Conservation (phyloP, 2,888 invertebrate species). For the Stictocephala bisonia region DNA sequence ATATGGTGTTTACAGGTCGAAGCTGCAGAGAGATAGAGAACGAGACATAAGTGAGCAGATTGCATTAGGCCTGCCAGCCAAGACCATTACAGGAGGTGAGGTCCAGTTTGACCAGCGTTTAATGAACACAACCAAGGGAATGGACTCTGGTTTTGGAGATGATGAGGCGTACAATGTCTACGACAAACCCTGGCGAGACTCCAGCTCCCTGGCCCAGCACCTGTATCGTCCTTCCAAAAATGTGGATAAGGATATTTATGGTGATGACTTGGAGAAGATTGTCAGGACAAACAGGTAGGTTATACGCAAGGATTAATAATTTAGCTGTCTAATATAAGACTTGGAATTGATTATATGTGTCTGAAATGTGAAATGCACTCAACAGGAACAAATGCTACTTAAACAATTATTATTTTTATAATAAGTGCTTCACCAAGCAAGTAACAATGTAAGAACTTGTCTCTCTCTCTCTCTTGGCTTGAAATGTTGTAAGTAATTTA, state of each 20-base stretch:
- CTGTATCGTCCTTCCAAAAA: constrained; percentile 91
- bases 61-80: constrained; percentile 94
- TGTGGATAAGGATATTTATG: constrained; percentile 90
- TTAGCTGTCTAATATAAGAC: no score
- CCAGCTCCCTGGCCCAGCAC: constrained; percentile 85
- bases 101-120: constrained; percentile 94
- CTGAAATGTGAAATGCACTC: no score
- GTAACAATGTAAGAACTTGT: no score
- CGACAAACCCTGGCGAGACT: constrained; percentile 97
- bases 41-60: constrained; percentile 99
- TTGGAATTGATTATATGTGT: no score
- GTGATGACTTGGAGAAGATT: constrained; percentile 88
- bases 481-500: no score
- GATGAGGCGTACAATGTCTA: constrained; percentile 98
- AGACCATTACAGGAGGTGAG: constrained; percentile 75
- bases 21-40: constrained; percentile 89
- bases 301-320: no score
- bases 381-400: no score
- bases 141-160: constrained; percentile 96
- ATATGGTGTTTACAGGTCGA: constrained; percentile 76
- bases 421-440: no score
- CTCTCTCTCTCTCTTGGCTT: no score
- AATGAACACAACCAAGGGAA: constrained; percentile 92
- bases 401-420: no score
- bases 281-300: constrained; percentile 83